These are phyloP conservation scores for Nephrotoma flavescens DNA, from an alignment of 2,888 invertebrate genomes.

Conservation along the genomic window DNA sequence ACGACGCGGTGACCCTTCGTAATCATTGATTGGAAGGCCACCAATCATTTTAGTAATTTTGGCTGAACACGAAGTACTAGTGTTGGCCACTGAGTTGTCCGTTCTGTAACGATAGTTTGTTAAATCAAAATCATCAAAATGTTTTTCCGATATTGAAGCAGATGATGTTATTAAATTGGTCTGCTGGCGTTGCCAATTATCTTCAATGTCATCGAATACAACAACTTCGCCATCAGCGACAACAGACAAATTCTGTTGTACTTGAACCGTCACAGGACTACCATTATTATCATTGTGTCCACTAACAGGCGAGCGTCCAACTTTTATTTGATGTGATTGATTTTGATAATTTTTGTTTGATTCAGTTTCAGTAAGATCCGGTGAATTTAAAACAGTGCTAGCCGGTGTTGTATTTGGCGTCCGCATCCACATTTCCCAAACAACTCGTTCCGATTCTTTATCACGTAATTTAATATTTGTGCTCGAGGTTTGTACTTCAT, in stretches of 20 bases:
- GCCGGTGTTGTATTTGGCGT: constrained; percentile 26
- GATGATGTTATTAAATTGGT: background rate
- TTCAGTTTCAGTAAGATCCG: constrained; percentile 20
- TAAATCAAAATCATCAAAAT: background rate
- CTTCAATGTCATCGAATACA: constrained; percentile 74
- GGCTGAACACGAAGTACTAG: background rate
- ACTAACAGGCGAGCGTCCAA: constrained; percentile 24
- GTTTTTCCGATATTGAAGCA: background rate
- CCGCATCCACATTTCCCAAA: constrained; percentile 30
- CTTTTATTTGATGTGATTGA: constrained; percentile 20
- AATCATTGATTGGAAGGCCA: constrained; percentile 69
- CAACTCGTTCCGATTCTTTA: constrained; percentile 21
- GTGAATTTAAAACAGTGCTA: constrained; percentile 24
- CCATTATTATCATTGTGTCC: background rate
- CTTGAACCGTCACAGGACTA: background rate
- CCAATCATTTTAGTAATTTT: constrained; percentile 33
- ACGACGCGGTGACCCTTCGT: constrained; percentile 78
- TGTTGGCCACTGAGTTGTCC: background rate
- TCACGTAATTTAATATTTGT: background rate
- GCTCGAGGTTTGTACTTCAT: background rate
- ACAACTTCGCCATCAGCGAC: constrained; percentile 64
- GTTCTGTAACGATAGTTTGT: background rate
- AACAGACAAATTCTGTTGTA: constrained; percentile 30
- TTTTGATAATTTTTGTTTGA: constrained; percentile 13
- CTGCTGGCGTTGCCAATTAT: constrained; percentile 58